Conservation (phyloP, 2,113 vertebrate species). For the Scomber japonicus region DNA sequence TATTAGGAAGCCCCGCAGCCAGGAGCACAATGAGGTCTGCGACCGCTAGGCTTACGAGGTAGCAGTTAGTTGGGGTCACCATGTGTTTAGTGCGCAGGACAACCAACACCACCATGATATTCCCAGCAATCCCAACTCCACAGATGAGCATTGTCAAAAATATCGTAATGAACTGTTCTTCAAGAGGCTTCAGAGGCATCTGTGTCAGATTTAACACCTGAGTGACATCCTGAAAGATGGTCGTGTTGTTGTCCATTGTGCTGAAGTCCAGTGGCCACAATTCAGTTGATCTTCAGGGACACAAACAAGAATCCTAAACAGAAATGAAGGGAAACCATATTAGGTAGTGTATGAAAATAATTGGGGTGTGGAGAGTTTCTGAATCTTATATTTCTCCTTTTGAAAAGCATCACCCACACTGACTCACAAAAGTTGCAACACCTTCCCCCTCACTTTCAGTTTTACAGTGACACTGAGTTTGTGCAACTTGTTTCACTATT, state of each 20-base stretch:
- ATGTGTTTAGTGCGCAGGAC: slow-evolving; percentile 89
- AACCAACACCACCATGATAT: slow-evolving; percentile 89
- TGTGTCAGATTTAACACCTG: slow-evolving; percentile 75
- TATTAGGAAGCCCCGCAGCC: slow-evolving; percentile 88
- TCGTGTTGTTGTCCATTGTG: slow-evolving; percentile 77
- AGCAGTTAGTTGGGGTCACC: slow-evolving; percentile 92
- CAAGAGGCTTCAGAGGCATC: slow-evolving; percentile 85
- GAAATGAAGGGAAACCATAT: neutral
- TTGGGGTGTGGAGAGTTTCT: neutral
- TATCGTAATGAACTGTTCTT: slow-evolving; percentile 89
- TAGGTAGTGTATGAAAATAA: neutral
- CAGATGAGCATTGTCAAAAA: slow-evolving; percentile 89
- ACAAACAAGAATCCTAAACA: slow-evolving; percentile 46
- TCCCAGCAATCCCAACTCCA: slow-evolving; percentile 87
- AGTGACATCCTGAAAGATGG: slow-evolving; percentile 47
- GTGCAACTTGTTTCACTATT: neutral
- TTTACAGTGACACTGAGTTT: too few relatives aligned
- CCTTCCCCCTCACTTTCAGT: too few relatives aligned
- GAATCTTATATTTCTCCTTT: neutral
- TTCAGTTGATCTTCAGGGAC: slow-evolving; percentile 45
- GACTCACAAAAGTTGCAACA: too few relatives aligned
- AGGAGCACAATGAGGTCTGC: slow-evolving; percentile 90
- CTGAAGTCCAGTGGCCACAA: neutral
- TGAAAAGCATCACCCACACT: neutral
- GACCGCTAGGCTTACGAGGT: slow-evolving; percentile 89